Conservation (phyloP, 2,888 invertebrate genomes). For the Pristionchus maxplancki region DNA sequence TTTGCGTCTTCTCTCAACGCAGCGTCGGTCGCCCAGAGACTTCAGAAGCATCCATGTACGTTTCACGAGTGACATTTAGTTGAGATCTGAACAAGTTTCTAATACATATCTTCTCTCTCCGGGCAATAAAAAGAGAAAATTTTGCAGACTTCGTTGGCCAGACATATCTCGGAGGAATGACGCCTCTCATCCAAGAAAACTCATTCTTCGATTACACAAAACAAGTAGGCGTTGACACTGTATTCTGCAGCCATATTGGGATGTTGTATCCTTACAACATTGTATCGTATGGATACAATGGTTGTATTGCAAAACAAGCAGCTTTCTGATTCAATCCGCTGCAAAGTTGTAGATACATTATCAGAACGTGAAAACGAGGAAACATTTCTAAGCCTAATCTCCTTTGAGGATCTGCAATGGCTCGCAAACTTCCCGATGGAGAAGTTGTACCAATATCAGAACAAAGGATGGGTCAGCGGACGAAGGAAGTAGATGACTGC, state of each 20-base stretch:
- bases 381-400: neutral
- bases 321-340: neutral
- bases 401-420: constrained; percentile 29
- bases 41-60: constrained; percentile 7
- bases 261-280: neutral
- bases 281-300: neutral
- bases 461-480: neutral
- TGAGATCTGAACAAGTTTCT: neutral
- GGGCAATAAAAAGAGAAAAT: neutral
- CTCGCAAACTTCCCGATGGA: neutral
- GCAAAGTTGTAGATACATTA: no score
- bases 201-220: constrained; percentile 21
- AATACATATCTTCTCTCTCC: no score
- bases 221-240: neutral
- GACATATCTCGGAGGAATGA: neutral
- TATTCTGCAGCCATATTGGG: neutral
- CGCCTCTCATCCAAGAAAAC: neutral
- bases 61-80: neutral
- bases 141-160: constrained; percentile 2
- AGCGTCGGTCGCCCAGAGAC: neutral
- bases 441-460: constrained; percentile 18
- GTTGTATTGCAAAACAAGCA: neutral
- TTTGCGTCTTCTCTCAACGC: neutral
- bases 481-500: constrained; percentile 23
- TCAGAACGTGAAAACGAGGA: no score